Base-by-base conservation (phyloP, 1,140 invertebrate genomes). In the Heliconius himera region DNA sequence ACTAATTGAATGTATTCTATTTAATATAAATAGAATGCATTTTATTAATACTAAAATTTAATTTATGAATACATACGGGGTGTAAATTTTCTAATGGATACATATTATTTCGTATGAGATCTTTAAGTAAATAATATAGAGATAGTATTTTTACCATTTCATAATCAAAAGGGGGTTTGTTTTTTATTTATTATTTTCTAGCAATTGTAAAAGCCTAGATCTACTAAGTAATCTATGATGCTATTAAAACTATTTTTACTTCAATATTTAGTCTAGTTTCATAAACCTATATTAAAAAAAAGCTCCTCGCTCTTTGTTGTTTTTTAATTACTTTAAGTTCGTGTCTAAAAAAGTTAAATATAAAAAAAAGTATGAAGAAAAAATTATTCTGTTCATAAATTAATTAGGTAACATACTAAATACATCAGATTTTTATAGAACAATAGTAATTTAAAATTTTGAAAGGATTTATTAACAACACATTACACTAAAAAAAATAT, bases 1-100 rank as follows among this genome's bases (percentile, higher is more conserved):
- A 66, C 26, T 66, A 66, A 29, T 66, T 66, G 11, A 26, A 66
- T 66, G 60, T 29, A 66, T 73, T 73, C 72, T 73, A 73, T 73
- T 73, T 73, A 73, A 73, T 73, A 73, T 73, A 73, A 73, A 73
- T 73, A 73, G 72, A 73, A 73, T 49, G 22, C 72, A 49, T 73
- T 26, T 73, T 46, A 51, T 46, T 66, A 66, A 66, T 66, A 22
- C 26, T 26, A 26, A 66, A 66, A 29, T 13, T 26, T 11, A 66
- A 66, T 66, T 66, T 66, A 66, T 16, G 60, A 66, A 66, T 66
- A 66, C 11, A 66, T 66, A 66, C 60, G 11, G 22, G 13, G 16
- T 66, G 26, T 11, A 66, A 22, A 22, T 29, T 66, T 29, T 66
- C 60, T 66, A 66, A 66, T 66, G 29, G 13, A 66, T 66, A 66